Evolutionary conservation across 2,113 vertebrate genomes (phyloP), one percentile per base, ranked within the genome.

Genomic region (Onychostoma macrolepis): DNA sequence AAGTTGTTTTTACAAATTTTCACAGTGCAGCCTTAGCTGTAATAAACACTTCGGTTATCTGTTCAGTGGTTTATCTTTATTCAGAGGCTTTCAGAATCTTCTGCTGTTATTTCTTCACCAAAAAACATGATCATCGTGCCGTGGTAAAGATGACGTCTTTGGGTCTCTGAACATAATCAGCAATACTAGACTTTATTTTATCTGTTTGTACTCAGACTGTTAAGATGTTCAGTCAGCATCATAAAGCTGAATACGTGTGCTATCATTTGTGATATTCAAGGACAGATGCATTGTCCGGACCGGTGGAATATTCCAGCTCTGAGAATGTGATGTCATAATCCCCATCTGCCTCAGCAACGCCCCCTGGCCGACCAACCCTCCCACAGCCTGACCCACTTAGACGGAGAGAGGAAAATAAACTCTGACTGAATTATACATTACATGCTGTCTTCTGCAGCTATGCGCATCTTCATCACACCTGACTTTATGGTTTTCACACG

Each of bases 301-400:
- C 33, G 83, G 56, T 85, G 48, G 77, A 87, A 89, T 82, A 61
- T 85, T 89, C 79, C 72, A 63, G 78, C 9, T 74, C 71, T 87
- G 63, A 58, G 43, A 75, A 83, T 74, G n/a, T 88, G 85, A 87
- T 9, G 63, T 87, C 63, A 21, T 88, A 86, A 91, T 80, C 90
- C n/a, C 85, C 58, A 81, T 92, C 90, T 91, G 90, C 86, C 86
- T 87, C 72, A 43, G 80, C 72, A 45, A 87, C 48, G 30, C 75
- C 84, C 74, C 69, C 21, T 36, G 50, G 65, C 65, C 84, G 26
- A 74, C 86, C 85, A 84, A 86, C 61, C 86, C 84, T 48, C 76
- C 65, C 33, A 82, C 86, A 92, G 87, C 82, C 85, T 92, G 93
- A 93, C 94, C 93, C 81, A 94, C 67, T 93, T 94, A 82, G 30